Evolutionary conservation across 1,140 invertebrate species (phyloP).

Genomic region (Stratiolaelaps scimitus): DNA sequence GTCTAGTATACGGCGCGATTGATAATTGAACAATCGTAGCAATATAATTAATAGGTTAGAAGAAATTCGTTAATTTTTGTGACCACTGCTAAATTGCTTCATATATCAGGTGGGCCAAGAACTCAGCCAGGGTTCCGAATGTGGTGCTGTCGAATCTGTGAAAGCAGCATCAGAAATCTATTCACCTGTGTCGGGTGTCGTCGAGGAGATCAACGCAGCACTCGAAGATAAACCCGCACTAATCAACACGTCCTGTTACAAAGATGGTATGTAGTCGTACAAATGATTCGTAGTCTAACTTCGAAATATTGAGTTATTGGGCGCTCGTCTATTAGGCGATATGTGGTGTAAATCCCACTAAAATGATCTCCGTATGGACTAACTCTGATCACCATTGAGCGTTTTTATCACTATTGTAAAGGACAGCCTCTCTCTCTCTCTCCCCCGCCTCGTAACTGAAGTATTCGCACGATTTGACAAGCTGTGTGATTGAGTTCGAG

Average conservation of each 20-base stretch:
- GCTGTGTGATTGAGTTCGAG: too few species aligned
- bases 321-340: too few species aligned
- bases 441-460: too few species aligned
- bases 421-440: too few species aligned
- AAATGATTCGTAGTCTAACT: conserved; percentile 18
- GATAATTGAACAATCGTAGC: too few species aligned
- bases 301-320: not conserved
- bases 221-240: conserved; percentile 69
- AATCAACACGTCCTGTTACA: conserved; percentile 81
- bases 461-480: too few species aligned
- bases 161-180: conserved; percentile 88
- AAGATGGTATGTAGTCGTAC: conserved; percentile 53
- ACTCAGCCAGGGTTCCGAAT: conserved; percentile 47
- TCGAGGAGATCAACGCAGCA: conserved; percentile 65
- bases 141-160: conserved; percentile 88
- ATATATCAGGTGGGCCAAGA: conserved; percentile 20
- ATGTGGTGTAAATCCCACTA: too few species aligned
- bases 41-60: too few species aligned
- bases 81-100: not conserved
- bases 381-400: too few species aligned
- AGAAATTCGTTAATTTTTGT: not conserved
- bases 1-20: too few species aligned
- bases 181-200: conserved; percentile 72
- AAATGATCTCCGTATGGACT: too few species aligned
- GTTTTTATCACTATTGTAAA: too few species aligned